phyloP scores from a whole-genome alignment of 1,140 invertebrate genomes.

The Elymnias hypermnestra region DNA sequence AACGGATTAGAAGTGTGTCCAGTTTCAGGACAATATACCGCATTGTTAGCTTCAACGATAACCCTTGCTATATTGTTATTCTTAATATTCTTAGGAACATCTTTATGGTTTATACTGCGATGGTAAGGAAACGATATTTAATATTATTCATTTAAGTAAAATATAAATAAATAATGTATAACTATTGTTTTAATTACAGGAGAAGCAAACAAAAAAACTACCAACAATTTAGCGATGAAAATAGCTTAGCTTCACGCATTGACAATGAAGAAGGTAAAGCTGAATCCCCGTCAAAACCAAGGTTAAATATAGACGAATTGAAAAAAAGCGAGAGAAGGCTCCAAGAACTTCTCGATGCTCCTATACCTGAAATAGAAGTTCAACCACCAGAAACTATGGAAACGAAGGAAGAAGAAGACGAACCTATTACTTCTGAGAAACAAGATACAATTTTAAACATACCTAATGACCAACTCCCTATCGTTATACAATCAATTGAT shows the following conservation, averaged over 20 bases:
- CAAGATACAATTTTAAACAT: slow-evolving; percentile 26
- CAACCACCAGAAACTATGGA: slow-evolving; percentile 13
- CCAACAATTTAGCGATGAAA: slow-evolving; percentile 48
- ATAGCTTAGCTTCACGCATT: slow-evolving; percentile 47
- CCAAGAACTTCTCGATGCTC: slow-evolving; percentile 50
- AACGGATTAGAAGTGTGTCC: slow-evolving; percentile 38
- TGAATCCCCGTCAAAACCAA: slow-evolving; percentile 30
- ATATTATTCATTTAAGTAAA: too few species aligned
- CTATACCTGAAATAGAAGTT: slow-evolving; percentile 27
- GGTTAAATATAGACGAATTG: slow-evolving; percentile 50
- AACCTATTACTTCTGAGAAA: too few species aligned
- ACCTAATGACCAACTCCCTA: slow-evolving; percentile 28
- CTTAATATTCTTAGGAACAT: slow-evolving; percentile 38
- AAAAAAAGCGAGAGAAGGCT: slow-evolving; percentile 54
- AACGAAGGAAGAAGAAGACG: neutral
- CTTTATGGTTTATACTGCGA: slow-evolving; percentile 47
- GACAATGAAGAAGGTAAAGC: slow-evolving; percentile 31
- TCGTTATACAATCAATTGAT: slow-evolving; percentile 62
- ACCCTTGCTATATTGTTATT: slow-evolving; percentile 48
- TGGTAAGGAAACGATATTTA: slow-evolving; percentile 40
- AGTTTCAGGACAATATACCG: slow-evolving; percentile 39
- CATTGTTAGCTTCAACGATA: slow-evolving; percentile 55
- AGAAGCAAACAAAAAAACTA: slow-evolving; percentile 41
- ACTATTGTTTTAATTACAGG: slow-evolving; percentile 44
- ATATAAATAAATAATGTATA: too few species aligned